Evolutionary conservation across 2,888 invertebrate genomes (phyloP).

Genomic region (Cordilura impudica): DNA sequence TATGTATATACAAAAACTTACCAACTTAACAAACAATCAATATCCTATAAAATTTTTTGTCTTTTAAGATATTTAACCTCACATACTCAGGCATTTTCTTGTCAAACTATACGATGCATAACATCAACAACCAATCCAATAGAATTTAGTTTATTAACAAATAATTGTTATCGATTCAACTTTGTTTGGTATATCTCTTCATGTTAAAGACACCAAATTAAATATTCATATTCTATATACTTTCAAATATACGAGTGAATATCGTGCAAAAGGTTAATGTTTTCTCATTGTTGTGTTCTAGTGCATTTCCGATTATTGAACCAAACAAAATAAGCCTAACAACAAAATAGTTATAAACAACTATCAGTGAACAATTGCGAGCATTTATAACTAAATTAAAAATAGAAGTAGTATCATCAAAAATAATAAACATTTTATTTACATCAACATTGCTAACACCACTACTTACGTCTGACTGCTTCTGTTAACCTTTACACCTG

Average conservation of each 20-base stretch:
- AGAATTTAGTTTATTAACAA: conserved; percentile 16
- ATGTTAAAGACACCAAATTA: not conserved
- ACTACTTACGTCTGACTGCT: not conserved
- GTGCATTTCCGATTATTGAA: conserved; percentile 27
- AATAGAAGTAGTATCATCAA: not conserved
- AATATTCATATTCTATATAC: conserved; percentile 4
- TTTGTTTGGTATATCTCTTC: conserved; percentile 15
- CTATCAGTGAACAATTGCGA: too few species aligned
- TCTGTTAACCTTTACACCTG: not conserved
- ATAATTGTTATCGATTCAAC: conserved; percentile 44
- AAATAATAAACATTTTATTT: not conserved
- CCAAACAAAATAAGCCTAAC: not conserved
- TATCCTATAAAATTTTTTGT: not conserved
- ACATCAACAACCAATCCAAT: not conserved
- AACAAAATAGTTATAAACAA: not conserved
- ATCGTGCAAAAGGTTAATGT: conserved; percentile 25
- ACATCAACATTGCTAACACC: too few species aligned
- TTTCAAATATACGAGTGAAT: not conserved
- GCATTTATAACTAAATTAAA: not conserved
- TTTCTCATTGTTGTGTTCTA: conserved; percentile 6
- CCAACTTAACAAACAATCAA: too few species aligned
- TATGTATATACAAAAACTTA: too few species aligned
- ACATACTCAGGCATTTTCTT: not conserved
- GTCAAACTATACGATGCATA: not conserved
- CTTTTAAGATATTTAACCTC: not conserved